These are phyloP conservation scores for Fulica atra DNA, from an alignment of 2,113 vertebrate species.

Conservation along the genomic window DNA sequence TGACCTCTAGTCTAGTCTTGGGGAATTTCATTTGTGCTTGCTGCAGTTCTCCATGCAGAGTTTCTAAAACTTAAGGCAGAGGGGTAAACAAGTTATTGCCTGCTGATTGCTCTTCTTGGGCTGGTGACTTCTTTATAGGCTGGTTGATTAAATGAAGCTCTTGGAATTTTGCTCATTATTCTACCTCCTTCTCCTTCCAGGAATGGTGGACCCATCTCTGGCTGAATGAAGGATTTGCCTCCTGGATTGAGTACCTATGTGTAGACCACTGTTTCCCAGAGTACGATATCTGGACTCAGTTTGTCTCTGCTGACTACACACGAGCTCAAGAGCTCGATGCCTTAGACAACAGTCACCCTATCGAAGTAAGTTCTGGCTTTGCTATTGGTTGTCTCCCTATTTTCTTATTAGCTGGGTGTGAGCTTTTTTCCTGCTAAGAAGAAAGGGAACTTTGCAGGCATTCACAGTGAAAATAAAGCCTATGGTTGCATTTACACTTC, in stretches of 20 bases:
- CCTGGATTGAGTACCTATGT: constrained; percentile 98
- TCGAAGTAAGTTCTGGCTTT: constrained; percentile 81
- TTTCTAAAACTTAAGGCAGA: background rate
- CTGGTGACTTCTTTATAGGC: background rate
- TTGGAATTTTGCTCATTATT: background rate
- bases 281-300: constrained; percentile 99
- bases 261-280: constrained; percentile 99
- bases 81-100: too few relatives aligned
- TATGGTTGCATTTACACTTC: background rate
- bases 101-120: background rate
- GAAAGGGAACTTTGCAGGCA: background rate
- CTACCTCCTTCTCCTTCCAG: constrained; percentile 63
- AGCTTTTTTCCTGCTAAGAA: background rate
- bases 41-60: background rate
- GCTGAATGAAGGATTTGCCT: constrained; percentile 98
- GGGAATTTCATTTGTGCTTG: background rate
- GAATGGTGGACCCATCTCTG: constrained; percentile 99
- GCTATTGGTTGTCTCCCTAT: background rate
- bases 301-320: constrained; percentile 97
- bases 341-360: constrained; percentile 97
- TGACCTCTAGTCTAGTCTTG: background rate
- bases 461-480: background rate
- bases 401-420: background rate
- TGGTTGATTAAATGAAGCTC: background rate
- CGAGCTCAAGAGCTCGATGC: constrained; percentile 96